Base-by-base conservation (phyloP, 2,888 invertebrate species). In the Mythimna ferrago region DNA sequence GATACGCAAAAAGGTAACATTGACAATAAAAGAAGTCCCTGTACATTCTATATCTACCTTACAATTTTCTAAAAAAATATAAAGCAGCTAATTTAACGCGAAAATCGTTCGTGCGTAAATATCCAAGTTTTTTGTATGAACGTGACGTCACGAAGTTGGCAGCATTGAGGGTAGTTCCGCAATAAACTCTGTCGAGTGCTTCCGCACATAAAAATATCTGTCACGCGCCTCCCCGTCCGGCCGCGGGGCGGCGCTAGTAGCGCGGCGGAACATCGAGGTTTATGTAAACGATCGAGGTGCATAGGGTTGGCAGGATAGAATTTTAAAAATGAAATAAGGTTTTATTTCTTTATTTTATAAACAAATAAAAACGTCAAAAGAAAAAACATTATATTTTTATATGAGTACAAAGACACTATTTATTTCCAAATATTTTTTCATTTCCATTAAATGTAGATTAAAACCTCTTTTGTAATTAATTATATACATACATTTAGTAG, bases 161-260 rank as follows among this genome's bases (percentile, higher is more conserved):
- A 60, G 61, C 74, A 77, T 70, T 71, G 72, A 58, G 76, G 83
- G 77, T 76, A 80, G 81, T 84, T 86, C 80, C 74, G 76, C 84
- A 81, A 89, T 92, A 92, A 92, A 91, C 87, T 83, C 81, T 67
- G 73, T 78, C 72, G 81, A 86, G 86, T 86, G 86, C 87, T 91
- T 90, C 89, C 90, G 88, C 87, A 88, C 88, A 91, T 92, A 92
- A 92, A 92, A 91, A 89, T 89, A 90, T 88, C 88, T 89, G 89
- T 86, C 89, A 89, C 87, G 84, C 83, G 80, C 73, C 70, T 80
- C 71, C 67, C 67, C 68, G 63, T 68, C 71, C 76, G 73, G 63
- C 78, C 77, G 79, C 75, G 35, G 57, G 44, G 76, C 38, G 70
- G 87, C 81, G 77, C 80, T 79, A 79, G 75, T 64, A 65, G 66